Evolutionary conservation across 2,113 vertebrate genomes (phyloP).

Genomic region (Sinosuthora webbiana): DNA sequence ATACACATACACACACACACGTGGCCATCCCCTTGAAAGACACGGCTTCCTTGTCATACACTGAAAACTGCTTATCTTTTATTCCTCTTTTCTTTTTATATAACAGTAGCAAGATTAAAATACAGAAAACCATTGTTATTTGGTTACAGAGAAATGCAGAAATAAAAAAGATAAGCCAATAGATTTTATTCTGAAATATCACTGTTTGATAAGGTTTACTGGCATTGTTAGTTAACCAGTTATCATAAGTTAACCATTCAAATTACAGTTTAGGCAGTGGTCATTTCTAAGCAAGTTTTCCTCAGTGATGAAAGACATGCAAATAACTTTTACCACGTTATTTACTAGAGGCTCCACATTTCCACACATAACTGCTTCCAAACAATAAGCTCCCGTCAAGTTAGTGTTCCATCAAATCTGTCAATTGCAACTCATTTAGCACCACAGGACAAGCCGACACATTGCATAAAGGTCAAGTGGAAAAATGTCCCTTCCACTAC

Average conservation of each 20-base stretch:
- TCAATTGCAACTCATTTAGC: conserved; percentile 55
- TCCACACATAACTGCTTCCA: conserved; percentile 4
- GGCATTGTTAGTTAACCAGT: background rate
- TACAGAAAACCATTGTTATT: background rate
- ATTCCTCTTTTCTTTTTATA: background rate
- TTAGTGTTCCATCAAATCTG: conserved; percentile 52
- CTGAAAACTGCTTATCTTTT: background rate
- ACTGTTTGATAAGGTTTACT: background rate
- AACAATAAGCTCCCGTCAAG: conserved; percentile 52
- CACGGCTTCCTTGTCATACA: background rate
- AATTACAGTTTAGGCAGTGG: background rate
- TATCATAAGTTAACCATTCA: background rate
- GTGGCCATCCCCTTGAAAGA: background rate
- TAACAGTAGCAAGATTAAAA: background rate
- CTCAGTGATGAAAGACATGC: background rate
- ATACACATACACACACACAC: accelerated
- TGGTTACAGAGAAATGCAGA: background rate
- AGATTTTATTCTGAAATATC: background rate
- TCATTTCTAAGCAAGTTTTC: background rate
- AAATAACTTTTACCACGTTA: background rate
- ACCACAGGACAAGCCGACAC: conserved; percentile 39
- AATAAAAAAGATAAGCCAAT: background rate
- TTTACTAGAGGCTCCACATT: background rate
- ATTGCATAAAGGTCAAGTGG: conserved; percentile 75
- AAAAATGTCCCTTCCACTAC: conserved; percentile 70